These are phyloP conservation scores for Myotis pilosus DNA, from an alignment of 2,797 vertebrate species.

Conservation along the genomic window DNA sequence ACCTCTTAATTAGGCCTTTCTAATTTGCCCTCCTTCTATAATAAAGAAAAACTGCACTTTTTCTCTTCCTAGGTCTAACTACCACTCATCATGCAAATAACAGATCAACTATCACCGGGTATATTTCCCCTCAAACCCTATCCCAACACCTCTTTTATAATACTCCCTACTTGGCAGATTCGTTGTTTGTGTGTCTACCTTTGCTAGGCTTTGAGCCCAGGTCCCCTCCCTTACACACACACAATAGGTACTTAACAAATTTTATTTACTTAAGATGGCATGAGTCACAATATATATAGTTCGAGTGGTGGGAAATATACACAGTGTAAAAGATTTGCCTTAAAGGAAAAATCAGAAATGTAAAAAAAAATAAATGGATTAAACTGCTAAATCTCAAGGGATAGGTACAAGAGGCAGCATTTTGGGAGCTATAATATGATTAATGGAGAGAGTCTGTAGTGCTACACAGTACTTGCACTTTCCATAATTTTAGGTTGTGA, in stretches of 20 bases:
- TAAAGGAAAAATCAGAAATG: constrained; percentile 31
- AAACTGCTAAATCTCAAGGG: neutral
- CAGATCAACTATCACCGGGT: neutral
- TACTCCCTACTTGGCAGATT: neutral
- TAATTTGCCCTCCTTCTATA: neutral
- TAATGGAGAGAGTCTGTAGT: neutral
- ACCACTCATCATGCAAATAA: neutral
- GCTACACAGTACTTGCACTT: neutral
- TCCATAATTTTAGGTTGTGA: neutral
- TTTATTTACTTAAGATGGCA: neutral
- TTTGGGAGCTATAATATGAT: neutral
- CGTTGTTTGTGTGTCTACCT: neutral
- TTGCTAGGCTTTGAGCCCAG: neutral
- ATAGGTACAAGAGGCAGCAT: neutral
- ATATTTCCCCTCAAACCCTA: neutral
- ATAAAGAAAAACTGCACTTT: neutral
- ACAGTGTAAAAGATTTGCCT: neutral
- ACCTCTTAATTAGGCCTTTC: neutral
- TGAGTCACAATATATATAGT: neutral
- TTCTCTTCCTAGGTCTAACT: neutral
- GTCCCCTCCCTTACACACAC: neutral
- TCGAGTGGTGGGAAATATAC: neutral
- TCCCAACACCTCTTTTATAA: neutral
- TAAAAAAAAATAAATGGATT: neutral
- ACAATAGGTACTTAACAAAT: neutral